A percentile compares a stretch with the other conserved stretches of the same genome.
phyloP scores from a whole-genome alignment of 1,140 invertebrate genomes.

The Conopomorpha cramerella region DNA sequence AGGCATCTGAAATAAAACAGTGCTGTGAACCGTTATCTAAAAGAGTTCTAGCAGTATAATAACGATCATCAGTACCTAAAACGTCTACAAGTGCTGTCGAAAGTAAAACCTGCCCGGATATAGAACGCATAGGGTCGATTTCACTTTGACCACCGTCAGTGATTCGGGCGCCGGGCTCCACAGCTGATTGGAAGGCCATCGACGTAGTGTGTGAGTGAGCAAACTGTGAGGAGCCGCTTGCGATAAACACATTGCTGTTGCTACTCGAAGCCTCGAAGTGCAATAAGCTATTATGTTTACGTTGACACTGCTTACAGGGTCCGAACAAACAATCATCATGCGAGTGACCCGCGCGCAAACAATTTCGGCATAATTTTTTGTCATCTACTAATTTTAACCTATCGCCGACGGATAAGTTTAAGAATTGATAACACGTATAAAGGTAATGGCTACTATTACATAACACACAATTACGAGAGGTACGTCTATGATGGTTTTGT shows the following conservation, averaged over 20 bases:
- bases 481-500: not conserved
- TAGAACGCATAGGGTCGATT: no score
- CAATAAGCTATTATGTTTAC: constrained; percentile 4
- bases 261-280: not conserved
- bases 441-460: constrained; percentile 5
- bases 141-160: no score
- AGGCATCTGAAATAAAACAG: constrained; percentile 8
- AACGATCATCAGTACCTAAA: not conserved
- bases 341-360: constrained; percentile 2
- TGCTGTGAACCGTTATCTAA: constrained; percentile 10
- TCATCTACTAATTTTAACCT: constrained; percentile 1
- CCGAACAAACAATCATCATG: constrained; percentile 2
- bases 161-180: no score
- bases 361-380: constrained; percentile 5
- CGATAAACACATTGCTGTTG: not conserved
- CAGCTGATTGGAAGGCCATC: no score
- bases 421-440: constrained; percentile 3
- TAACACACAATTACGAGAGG: not conserved
- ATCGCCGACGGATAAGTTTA: constrained; percentile 1
- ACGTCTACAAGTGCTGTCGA: not conserved
- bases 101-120: constrained; percentile 1
- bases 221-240: not conserved
- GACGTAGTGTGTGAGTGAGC: not conserved
- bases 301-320: no score
- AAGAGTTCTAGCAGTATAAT: not conserved